Base-by-base conservation (phyloP, 2,888 invertebrate species). In the Acrobasis suavella region DNA sequence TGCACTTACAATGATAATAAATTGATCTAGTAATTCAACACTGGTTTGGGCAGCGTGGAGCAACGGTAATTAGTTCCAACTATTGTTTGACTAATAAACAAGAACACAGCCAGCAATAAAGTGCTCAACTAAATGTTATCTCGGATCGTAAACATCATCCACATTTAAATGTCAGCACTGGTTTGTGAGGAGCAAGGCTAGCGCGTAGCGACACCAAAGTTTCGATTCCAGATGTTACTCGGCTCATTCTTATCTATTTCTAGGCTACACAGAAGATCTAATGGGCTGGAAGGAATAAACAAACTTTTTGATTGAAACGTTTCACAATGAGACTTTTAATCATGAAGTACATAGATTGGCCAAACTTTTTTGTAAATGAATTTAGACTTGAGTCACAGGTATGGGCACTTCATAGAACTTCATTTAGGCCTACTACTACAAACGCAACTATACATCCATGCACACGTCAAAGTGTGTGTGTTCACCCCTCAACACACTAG, bases 11-110 rank as follows among this genome's bases (percentile, higher is more conserved):
- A 39, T 15, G 14, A 9, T 22, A 56, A 14, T 42, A 56, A 42
- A 56, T 10, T 42, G 7, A 32, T 32, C 32, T 32, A 32, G 32
- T 12, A 42, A 42, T 17, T 1, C 2, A 39, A 42, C 17, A 56
- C 56, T 56, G 42, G 56, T 56, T 56, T 56, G 42, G 56, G 17
- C 55, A 37, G 54, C 38, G 38, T 56, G 46, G 17, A 56, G n/a
- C 42, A 56, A 55, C 54, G 54, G 22, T 42, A 56, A 56, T 56
- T 22, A 56, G 2, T 38, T 15, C 2, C 42, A 42, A 56, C 14
- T 46, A 46, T 56, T 42, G 56, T 56, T 56, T 42, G 22, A 17
- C 56, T 55, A 55, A 15, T 55, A 56, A 56, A 56, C 46, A 42
- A 46, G 42, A 42, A 22, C 42, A 42, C 42, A 42, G 12, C 42